Evolutionary conservation across 2,888 invertebrate genomes (phyloP).

Genomic region (Eledone cirrhosa): DNA sequence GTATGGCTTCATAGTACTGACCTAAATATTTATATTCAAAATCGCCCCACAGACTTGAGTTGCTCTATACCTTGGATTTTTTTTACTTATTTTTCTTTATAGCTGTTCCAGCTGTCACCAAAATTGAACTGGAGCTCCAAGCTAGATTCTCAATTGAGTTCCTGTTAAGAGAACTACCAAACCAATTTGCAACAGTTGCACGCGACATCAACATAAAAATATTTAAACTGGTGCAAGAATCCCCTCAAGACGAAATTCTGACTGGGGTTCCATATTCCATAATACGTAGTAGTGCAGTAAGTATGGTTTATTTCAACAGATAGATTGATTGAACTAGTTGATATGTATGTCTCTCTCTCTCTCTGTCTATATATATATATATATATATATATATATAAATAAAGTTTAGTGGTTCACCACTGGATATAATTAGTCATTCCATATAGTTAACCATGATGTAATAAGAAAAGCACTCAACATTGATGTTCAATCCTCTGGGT

Average conservation of each 20-base stretch:
- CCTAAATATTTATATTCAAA: no score
- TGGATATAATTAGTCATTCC: no score
- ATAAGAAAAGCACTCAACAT: no score
- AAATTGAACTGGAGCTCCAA: constrained; percentile 62
- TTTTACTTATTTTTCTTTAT: constrained; percentile 31
- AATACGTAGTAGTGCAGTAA: constrained; percentile 13
- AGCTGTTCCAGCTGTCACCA: constrained; percentile 73
- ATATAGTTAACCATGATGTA: no score
- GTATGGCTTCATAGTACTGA: no score
- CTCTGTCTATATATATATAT: no score
- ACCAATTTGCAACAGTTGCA: constrained; percentile 65
- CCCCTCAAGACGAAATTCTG: constrained; percentile 37
- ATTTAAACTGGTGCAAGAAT: constrained; percentile 50
- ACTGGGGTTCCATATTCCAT: constrained; percentile 49
- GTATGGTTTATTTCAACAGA: neutral
- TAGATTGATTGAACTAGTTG: no score
- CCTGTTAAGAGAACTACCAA: constrained; percentile 69
- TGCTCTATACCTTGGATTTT: neutral
- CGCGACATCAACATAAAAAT: constrained; percentile 54
- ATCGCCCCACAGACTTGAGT: no score
- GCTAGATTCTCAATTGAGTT: constrained; percentile 67
- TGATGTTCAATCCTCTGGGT: no score
- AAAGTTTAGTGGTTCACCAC: no score
- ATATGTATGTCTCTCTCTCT: no score
- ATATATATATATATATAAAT: no score